Evolutionary conservation across 23 tunicate species (phyloP), one percentile per base, ranked within the genome.

Genomic region (Trididemnum miniatum): DNA sequence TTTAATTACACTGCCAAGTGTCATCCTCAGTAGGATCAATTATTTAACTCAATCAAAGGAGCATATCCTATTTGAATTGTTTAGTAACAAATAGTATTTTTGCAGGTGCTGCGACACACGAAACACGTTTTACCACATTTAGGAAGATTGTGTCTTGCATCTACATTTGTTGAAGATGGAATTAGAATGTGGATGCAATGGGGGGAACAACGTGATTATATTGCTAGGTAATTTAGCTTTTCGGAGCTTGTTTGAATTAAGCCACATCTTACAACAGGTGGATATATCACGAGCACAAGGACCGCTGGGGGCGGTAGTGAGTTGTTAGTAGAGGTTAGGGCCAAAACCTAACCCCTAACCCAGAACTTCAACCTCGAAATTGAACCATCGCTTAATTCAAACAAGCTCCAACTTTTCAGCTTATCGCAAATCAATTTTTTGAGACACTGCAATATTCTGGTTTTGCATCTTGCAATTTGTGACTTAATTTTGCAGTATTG

Each of bases 141-240:
- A 26, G 99, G 95, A 23, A 88, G 99, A 12, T 82, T 89, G 31
- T 96, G 99, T 44, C 94, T 96, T 0, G 80, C 94, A 29, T 91
- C 97, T 9, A 96, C 99, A 0, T 96, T 96, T 76, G 82, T 96
- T 32, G 99, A 96, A 84, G 99, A 96, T 91, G 99, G 99, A 24
- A 84, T 96, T 50, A 63, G 99, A 79, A 96, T 96, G 99, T 87
- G 92, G 89, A 64, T 87, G 71, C 99, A 96, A 67, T 96, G 99
- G 99, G 93, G 94, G 0, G 99, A 96, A 65, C 99, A 96, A 69
- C 71, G 99, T 72, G 99, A 96, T 77, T 96, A 96, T 71, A 96
- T 96, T 60, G 88, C 97, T 1, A 91, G 91, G 97, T 67, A 32
- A 32, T 3, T 7, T 18, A 15, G 23, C 7, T 62, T 4, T 62